phyloP scores from a whole-genome alignment of 2,888 invertebrate species.

The Gasteruption jaculator region DNA sequence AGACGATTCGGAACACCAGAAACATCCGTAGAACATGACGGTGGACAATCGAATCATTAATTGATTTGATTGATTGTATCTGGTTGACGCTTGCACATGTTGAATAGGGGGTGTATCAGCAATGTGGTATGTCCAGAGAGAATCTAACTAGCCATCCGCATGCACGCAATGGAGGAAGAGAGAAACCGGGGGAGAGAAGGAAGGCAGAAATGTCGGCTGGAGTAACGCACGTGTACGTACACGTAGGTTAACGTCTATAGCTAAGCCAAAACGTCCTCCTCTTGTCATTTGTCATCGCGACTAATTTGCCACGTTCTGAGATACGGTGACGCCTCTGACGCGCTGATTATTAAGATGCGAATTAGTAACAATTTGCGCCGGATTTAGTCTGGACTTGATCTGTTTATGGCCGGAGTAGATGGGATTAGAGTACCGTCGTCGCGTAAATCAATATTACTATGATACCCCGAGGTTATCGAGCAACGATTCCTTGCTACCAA shows the following conservation, averaged over 20 bases:
- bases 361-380: conserved; percentile 53
- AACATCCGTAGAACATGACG: too few relatives aligned
- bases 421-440: conserved; percentile 41
- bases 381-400: conserved; percentile 50
- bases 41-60: conserved; percentile 46
- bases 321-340: conserved; percentile 52
- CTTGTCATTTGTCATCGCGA: conserved; percentile 50
- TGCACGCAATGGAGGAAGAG: conserved; percentile 20
- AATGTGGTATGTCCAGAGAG: conserved; percentile 37
- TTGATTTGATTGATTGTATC: conserved; percentile 49
- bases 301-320: conserved; percentile 53
- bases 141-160: conserved; percentile 29
- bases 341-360: conserved; percentile 52
- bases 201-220: conserved; percentile 22
- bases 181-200: conserved; percentile 14
- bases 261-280: too few relatives aligned
- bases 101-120: conserved; percentile 39
- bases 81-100: conserved; percentile 47
- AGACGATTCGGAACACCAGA: too few relatives aligned
- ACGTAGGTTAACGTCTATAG: conserved; percentile 26
- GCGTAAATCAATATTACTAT: conserved; percentile 51
- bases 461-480: conserved; percentile 29
- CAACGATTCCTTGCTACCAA: conserved; percentile 17
- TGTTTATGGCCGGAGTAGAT: conserved; percentile 50
- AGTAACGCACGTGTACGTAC: conserved; percentile 33